These are phyloP conservation scores for Xiphophorus couchianus DNA, from an alignment of 2,113 vertebrate genomes.

Conservation along the genomic window DNA sequence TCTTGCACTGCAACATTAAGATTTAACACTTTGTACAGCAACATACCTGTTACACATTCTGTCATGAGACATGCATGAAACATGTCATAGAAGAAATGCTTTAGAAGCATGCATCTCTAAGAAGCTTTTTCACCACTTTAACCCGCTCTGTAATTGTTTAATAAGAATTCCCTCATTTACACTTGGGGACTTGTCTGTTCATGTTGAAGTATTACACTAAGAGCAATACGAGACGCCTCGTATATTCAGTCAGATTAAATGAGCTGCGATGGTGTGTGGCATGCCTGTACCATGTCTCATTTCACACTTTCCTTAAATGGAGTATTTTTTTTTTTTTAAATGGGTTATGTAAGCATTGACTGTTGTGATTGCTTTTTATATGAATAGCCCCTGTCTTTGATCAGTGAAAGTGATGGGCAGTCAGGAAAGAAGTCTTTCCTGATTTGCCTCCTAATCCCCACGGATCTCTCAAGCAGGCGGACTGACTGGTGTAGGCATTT, in stretches of 20 bases:
- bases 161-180: background rate
- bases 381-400: background rate
- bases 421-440: slow-evolving; percentile 24
- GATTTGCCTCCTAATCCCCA: slow-evolving; percentile 36
- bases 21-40: background rate
- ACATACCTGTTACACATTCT: background rate
- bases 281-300: slow-evolving; percentile 2
- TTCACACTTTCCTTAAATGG: slow-evolving; percentile 6
- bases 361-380: background rate
- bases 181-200: background rate
- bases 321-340: background rate
- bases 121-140: background rate
- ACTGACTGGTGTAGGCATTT: slow-evolving; percentile 34
- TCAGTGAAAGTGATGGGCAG: slow-evolving; percentile 11
- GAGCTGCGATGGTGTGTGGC: slow-evolving; percentile 6
- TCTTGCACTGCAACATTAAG: background rate
- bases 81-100: background rate
- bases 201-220: background rate
- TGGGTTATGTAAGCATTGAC: background rate
- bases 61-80: too few species aligned
- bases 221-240: background rate
- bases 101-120: background rate
- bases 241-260: slow-evolving; percentile 1
- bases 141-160: background rate
- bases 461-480: slow-evolving; percentile 43